Percentiles rank a stretch among this genome's conserved stretches.
Evolutionary conservation across 2,113 vertebrate genomes (phyloP).

Genomic region (Amazona guildingii): DNA sequence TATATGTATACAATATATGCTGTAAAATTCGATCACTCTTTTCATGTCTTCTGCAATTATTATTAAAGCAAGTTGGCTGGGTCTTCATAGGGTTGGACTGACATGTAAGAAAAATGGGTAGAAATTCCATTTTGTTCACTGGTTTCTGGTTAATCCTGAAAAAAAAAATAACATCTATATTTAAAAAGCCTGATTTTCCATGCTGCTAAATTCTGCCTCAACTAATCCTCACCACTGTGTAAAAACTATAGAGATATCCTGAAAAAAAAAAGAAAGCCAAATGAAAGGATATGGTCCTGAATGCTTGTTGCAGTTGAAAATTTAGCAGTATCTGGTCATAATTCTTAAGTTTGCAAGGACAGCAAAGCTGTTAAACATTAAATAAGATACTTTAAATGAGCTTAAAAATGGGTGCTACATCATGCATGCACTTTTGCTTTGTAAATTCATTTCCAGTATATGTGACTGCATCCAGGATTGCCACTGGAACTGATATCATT

Average conservation of each 20-base stretch:
- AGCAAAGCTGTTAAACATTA: not conserved
- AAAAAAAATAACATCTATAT: not conserved
- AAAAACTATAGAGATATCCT: not conserved
- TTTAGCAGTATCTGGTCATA: not conserved
- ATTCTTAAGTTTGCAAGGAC: not conserved
- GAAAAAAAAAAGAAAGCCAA: not conserved
- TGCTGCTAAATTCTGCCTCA: not conserved
- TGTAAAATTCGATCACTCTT: not conserved
- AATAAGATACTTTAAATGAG: not conserved
- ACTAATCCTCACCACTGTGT: not conserved
- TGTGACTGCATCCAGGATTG: not conserved
- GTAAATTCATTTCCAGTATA: not conserved
- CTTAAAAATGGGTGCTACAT: not conserved
- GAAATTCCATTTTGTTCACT: not conserved
- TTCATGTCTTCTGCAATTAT: not conserved
- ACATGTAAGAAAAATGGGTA: not conserved
- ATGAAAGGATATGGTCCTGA: not conserved
- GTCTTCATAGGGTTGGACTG: not conserved
- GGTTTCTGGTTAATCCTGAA: not conserved
- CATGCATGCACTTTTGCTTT: not conserved
- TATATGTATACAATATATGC: not conserved
- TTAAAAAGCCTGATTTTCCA: not conserved
- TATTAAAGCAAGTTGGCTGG: not conserved
- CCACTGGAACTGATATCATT: not conserved
- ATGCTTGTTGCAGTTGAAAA: not conserved